Evolutionary conservation across 2,888 invertebrate genomes (phyloP).

Genomic region (Acanthoscelides obtectus): DNA sequence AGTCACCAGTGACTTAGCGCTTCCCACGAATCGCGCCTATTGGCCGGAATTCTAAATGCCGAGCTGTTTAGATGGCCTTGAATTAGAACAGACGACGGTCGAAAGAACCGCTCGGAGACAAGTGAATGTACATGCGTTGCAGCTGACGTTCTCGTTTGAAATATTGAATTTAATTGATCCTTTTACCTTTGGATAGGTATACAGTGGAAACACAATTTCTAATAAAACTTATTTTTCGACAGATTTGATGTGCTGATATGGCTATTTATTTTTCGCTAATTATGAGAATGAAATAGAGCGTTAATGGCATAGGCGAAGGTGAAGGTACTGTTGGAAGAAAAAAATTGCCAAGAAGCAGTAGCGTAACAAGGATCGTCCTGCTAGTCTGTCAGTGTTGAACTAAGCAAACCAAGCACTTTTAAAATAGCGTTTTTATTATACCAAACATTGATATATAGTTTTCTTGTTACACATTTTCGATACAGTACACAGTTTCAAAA

Average conservation of each 20-base stretch:
- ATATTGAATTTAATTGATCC: background rate
- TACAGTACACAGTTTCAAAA: too few species aligned
- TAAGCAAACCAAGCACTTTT: too few species aligned
- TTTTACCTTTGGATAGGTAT: background rate
- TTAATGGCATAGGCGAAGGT: background rate
- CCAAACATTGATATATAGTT: too few species aligned
- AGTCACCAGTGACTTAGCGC: background rate
- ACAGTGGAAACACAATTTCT: background rate
- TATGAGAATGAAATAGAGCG: background rate
- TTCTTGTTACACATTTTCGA: too few species aligned
- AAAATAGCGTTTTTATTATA: too few species aligned
- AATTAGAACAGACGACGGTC: constrained; percentile 32
- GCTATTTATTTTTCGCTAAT: background rate
- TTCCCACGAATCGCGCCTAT: constrained; percentile 13
- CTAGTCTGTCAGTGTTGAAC: too few species aligned
- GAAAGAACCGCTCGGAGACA: constrained; percentile 19
- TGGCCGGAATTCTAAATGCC: constrained; percentile 26
- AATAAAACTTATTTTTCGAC: background rate
- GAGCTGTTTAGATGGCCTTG: constrained; percentile 32
- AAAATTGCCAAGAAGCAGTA: too few species aligned
- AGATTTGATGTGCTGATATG: background rate
- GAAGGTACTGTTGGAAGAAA: too few species aligned
- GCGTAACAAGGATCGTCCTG: too few species aligned
- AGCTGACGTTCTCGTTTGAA: background rate
- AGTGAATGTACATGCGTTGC: background rate